phyloP scores from a whole-genome alignment of 2,797 vertebrate species.

The Botia almorhae region DNA sequence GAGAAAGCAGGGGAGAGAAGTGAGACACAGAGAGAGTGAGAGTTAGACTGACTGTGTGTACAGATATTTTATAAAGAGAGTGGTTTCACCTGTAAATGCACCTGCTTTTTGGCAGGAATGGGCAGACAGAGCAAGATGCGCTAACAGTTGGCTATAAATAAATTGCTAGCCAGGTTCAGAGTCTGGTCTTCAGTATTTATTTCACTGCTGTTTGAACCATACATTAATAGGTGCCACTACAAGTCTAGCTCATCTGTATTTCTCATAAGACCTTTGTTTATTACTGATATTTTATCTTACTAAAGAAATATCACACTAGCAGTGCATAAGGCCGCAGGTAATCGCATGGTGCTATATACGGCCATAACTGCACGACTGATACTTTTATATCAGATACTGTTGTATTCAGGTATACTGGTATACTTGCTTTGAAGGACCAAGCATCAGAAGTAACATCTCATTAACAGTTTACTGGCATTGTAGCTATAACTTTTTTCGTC shows the following conservation, averaged over 20 bases:
- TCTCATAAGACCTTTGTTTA: constrained; percentile 19
- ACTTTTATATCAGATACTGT: not conserved
- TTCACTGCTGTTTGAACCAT: constrained; percentile 29
- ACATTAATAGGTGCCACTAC: not conserved
- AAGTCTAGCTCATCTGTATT: not conserved
- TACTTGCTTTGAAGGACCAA: not conserved
- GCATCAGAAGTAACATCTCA: too few species aligned
- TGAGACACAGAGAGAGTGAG: constrained; percentile 3
- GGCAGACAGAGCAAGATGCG: constrained; percentile 50
- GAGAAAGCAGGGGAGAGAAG: constrained; percentile 10
- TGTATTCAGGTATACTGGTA: not conserved
- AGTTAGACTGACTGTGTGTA: constrained; percentile 40
- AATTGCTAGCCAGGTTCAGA: constrained; percentile 50
- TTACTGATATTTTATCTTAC: not conserved
- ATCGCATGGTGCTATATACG: not conserved
- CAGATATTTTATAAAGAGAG: constrained; percentile 32
- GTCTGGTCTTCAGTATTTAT: constrained; percentile 50
- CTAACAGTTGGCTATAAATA: constrained; percentile 57
- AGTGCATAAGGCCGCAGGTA: not conserved
- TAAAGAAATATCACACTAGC: not conserved
- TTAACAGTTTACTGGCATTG: not conserved
- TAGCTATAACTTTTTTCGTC: too few species aligned
- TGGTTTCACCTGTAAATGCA: constrained; percentile 30
- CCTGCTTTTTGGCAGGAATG: constrained; percentile 50
- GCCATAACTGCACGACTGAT: not conserved